Conservation (phyloP, 1,140 invertebrate species). For the Drosophila watanabei region DNA sequence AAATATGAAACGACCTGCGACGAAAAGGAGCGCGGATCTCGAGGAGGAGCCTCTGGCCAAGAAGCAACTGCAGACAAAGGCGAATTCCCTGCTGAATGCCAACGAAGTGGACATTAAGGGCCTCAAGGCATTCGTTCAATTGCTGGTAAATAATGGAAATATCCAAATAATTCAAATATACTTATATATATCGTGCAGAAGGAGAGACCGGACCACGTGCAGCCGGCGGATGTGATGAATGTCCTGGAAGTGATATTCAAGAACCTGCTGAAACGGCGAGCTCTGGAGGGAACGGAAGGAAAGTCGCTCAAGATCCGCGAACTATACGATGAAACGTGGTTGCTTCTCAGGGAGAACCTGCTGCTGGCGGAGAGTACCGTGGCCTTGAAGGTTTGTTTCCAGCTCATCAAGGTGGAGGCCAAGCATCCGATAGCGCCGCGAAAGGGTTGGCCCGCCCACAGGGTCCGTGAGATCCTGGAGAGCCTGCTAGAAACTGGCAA, state of each 20-base stretch:
- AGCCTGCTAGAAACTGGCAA: conserved; percentile 86
- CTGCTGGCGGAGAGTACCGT: conserved; percentile 28
- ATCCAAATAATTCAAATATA: conserved; percentile 45
- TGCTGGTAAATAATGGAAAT: conserved; percentile 37
- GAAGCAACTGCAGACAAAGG: conserved; percentile 87
- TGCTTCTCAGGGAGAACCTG: conserved; percentile 14
- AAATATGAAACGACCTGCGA: conserved; percentile 9
- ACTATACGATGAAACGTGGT: conserved; percentile 54
- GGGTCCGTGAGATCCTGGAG: conserved; percentile 87
- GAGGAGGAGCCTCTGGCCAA: conserved; percentile 18
- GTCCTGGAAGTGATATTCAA: conserved; percentile 90
- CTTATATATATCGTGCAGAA: neutral
- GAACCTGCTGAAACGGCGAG: conserved; percentile 88
- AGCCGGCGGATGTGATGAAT: conserved; percentile 82
- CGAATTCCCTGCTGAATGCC: conserved; percentile 89
- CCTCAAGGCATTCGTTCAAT: conserved; percentile 30
- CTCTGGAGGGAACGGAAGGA: conserved; percentile 59
- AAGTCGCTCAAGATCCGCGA: conserved; percentile 6
- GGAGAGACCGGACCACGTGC: conserved; percentile 13
- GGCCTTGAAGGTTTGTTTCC: conserved; percentile 88
- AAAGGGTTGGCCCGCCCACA: conserved; percentile 85
- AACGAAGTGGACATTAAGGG: conserved; percentile 79
- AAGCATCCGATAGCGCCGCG: conserved; percentile 87
- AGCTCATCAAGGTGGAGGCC: conserved; percentile 89
- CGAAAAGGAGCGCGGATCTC: neutral